A percentile compares a stretch with the other conserved stretches of the same genome.
Conservation (phyloP, 2,888 invertebrate genomes). For the Anthophora plumipes region DNA sequence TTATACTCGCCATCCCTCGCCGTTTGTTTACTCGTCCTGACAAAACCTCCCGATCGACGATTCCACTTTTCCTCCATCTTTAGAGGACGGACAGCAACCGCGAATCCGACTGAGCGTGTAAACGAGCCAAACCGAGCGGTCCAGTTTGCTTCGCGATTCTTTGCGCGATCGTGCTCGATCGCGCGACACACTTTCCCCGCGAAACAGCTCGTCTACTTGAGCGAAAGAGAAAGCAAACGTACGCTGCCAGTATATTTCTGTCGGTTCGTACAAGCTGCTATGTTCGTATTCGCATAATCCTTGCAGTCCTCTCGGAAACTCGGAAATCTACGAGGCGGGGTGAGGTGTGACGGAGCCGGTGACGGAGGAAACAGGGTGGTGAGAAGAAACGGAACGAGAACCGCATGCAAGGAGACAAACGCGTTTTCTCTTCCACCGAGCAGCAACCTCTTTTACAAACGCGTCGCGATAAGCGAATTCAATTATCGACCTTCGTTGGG, state of each 20-base stretch:
- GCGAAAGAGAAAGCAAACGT: constrained; percentile 47
- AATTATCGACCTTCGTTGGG: constrained; percentile 58
- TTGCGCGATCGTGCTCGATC: not conserved
- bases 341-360: too few relatives aligned
- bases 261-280: not conserved
- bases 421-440: constrained; percentile 25
- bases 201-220: constrained; percentile 12
- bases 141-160: not conserved
- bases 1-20: not conserved
- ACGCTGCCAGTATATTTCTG: not conserved
- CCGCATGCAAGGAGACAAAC: too few relatives aligned
- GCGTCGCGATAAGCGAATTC: constrained; percentile 46
- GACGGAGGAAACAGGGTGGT: too few relatives aligned
- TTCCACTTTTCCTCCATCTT: not conserved
- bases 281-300: too few relatives aligned
- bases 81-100: not conserved
- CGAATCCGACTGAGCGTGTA: not conserved
- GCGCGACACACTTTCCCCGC: constrained; percentile 46
- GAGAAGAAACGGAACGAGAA: too few relatives aligned
- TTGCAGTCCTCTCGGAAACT: too few relatives aligned
- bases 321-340: too few relatives aligned
- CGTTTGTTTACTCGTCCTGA: not conserved
- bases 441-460: constrained; percentile 10
- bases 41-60: not conserved
- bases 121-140: not conserved